Conservation (phyloP, 2,113 vertebrate genomes). For the Nothoprocta perdicaria region DNA sequence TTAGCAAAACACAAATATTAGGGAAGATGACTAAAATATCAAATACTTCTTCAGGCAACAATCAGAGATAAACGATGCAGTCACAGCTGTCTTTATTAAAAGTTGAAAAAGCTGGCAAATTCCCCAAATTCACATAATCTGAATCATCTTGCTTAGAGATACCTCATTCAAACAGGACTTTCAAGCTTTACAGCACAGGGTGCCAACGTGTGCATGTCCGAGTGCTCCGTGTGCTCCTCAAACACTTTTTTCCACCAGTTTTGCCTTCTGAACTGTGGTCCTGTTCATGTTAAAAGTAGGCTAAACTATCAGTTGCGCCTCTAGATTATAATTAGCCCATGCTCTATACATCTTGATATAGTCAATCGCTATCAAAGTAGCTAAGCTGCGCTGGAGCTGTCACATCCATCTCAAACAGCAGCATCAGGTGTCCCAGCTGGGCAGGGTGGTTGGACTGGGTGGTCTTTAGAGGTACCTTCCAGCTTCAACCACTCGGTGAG, state of each 20-base stretch:
- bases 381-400: not conserved
- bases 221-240: not conserved
- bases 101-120: not conserved
- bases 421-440: no score
- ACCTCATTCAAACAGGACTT: not conserved
- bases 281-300: not conserved
- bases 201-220: accelerated
- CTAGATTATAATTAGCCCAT: not conserved
- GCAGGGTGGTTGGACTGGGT: no score
- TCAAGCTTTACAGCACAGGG: not conserved
- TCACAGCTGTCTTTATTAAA: not conserved
- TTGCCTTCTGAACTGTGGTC: not conserved
- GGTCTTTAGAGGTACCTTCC: no score
- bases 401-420: not conserved
- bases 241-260: not conserved
- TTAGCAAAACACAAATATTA: not conserved
- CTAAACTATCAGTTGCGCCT: not conserved
- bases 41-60: not conserved
- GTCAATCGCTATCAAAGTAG: not conserved
- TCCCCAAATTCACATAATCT: not conserved
- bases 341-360: not conserved
- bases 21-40: not conserved
- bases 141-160: not conserved
- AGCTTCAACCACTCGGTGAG: no score
- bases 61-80: not conserved